Evolutionary conservation across 2,888 invertebrate species (phyloP), one percentile per base, ranked within the genome.

Genomic region (Coleophora deauratella): DNA sequence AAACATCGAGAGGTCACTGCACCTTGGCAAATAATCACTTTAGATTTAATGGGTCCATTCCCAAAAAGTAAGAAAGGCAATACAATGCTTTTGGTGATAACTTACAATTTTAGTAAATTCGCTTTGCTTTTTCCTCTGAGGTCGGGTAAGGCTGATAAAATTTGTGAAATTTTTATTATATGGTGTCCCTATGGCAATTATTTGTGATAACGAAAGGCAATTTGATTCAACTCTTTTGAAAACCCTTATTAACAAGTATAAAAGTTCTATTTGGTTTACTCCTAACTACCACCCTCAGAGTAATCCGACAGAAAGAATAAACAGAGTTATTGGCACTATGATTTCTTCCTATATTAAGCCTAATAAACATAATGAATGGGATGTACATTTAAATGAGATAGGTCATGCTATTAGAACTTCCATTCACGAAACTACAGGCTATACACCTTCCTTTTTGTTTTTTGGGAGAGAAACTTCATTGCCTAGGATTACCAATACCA

Each of bases 261-360:
- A 42, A 4, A n/a, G 21, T 1, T 12, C 44, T 10, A 27, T 45
- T 9, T 47, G 46, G 50, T 47, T 40, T 9, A 51, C 51, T 0
- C 49, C 51, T 3, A 36, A 44, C 9, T 66, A 68, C 42, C 55
- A 61, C 12, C 62, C 68, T 0, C 67, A 69, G 47, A 44, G 46
- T 1, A 67, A 69, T 41, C 59, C 62, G 2, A 59, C 61, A 0
- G 68, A 70, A 40, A 42, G 62, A 0, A 52, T 57, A 0, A 67
- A 67, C 41, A 39, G 57, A 14, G 57, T 58, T 0, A 40, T 68
- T 1, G 50, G 59, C 9, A 55, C 56, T 2, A 57, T 54, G 40
- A 52, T 66, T 6, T 35, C 59, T n/a, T 46, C 56, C 1, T 63
- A 46, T 32, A 43, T 46, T 21, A 31, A 42, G 8, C n/a, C n/a